Base-by-base conservation (phyloP, 2,888 invertebrate genomes). In the Himalopsyche anomala region DNA sequence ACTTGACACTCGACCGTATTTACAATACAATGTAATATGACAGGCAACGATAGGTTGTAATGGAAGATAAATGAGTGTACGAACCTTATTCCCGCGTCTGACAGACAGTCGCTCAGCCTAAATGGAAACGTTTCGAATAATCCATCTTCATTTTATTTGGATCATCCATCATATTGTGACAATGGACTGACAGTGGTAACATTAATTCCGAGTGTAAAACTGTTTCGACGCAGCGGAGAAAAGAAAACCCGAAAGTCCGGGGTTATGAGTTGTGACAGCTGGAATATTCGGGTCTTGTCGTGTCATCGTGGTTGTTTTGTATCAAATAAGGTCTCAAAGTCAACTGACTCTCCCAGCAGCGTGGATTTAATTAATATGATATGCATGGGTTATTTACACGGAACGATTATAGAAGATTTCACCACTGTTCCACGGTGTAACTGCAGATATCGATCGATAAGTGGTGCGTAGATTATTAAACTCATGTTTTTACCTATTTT, bases 151-250 rank as follows among this genome's bases (percentile, higher is more conserved):
- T 88, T 87, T 81, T 81, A 83, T 81, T 83, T 54, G 79, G 69
- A 56, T 51, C 87, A 88, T 88, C 87, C 83, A 88, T 88, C 88
- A 88, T 87, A 81, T 81, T 80, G 83, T 86, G 88, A 88, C 88
- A 87, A 87, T 86, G 81, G 79, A n/a, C 84, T 84, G 84, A 84
- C 84, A 86, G 81, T 81, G 42, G 84, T 81, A 80, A 87, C 88
- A 88, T 88, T 88, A 86, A 88, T 88, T 85, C 83, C 79, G 84
- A 85, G 85, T 87, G 85, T 87, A 80, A 84, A 86, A 86, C 84
- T 86, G 86, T 86, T 86, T 86, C 86, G 80, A 62, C 51, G 79
- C 81, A 45, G 54, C 87, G 69, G 62, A 62, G 62, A 62, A 62
- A 62, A 62, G 62, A 62, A 62, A 62, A 62, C 62, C 62, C 62